Percentiles rank a stretch among this genome's conserved stretches.
Evolutionary conservation across 2,113 vertebrate genomes (phyloP).

Genomic region (Anoura caudifer): DNA sequence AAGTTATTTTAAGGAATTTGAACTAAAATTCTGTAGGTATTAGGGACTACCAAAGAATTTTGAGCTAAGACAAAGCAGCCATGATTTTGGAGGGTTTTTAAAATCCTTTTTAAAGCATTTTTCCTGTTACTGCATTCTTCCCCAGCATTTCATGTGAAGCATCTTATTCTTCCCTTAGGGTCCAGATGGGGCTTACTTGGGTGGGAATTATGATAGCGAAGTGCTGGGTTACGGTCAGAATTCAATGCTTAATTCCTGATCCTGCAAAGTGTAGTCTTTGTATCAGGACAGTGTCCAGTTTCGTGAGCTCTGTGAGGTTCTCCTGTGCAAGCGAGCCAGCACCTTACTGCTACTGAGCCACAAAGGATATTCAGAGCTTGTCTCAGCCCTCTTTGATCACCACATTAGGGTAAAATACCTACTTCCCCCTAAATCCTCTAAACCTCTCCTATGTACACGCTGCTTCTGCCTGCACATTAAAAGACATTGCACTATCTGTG

Average conservation of each 20-base stretch:
- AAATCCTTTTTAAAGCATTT: neutral
- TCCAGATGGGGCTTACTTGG: neutral
- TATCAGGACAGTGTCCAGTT: neutral
- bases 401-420: accelerated
- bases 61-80: neutral
- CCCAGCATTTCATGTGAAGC: neutral
- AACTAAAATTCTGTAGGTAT: neutral
- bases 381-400: neutral
- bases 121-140: neutral
- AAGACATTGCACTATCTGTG: neutral
- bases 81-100: neutral
- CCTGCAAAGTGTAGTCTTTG: neutral
- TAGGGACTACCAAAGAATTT: neutral
- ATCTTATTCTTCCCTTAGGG: neutral
- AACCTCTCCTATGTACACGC: neutral
- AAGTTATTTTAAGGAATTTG: neutral
- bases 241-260: neutral
- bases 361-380: neutral
- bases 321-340: neutral
- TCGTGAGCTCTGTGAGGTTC: neutral
- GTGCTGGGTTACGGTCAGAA: neutral
- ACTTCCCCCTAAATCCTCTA: neutral
- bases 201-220: neutral
- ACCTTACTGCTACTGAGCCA: neutral
- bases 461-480: neutral